Evolutionary conservation across 2,797 vertebrate genomes (phyloP), one percentile per base, ranked within the genome.

Genomic region (Nannoperca australis): DNA sequence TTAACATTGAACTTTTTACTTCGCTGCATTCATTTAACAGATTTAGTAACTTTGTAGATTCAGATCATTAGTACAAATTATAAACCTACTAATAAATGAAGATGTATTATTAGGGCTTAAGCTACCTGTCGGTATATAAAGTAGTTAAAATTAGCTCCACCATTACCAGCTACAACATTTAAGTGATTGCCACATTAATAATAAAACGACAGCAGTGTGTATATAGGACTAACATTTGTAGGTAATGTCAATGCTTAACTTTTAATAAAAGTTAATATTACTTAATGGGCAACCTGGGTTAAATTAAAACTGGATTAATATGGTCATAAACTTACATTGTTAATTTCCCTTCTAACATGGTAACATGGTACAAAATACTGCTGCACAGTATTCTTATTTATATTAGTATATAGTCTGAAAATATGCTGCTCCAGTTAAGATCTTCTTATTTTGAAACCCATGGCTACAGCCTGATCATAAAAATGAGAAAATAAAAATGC

Each of bases 291-390:
- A 59, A 34, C 4, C 27, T 56, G 47, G 4, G 10, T 64, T 51
- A 14, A 59, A 64, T 65, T 59, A 59, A 14, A 59, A 1, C 1
- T 36, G n/a, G 12, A 64, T 64, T 60, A 68, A 60, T 53, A 36
- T 51, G 54, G 36, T 8, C n/a, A 38, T 61, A 22, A 27, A 38
- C 30, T 45, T 27, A n/a, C 22, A 62, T 8, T 9, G 54, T 24
- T 58, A 7, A n/a, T 74, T 30, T 74, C 32, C 42, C 6, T 20
- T 58, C 6, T 14, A 12, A 13, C 1, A 14, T 0, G 1, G 14
- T 9, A 27, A 11, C 22, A 40, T 13, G 32, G 2, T 8, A n/a
- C 8, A 59, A 58, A 58, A 10, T 49, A 17, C 22, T n/a, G 17
- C 45, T 51, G 32, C 18, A 42, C 17, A 27, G 22, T 44, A 27